phyloP scores from a whole-genome alignment of 2,888 invertebrate species.

The Lochmaea crataegi region DNA sequence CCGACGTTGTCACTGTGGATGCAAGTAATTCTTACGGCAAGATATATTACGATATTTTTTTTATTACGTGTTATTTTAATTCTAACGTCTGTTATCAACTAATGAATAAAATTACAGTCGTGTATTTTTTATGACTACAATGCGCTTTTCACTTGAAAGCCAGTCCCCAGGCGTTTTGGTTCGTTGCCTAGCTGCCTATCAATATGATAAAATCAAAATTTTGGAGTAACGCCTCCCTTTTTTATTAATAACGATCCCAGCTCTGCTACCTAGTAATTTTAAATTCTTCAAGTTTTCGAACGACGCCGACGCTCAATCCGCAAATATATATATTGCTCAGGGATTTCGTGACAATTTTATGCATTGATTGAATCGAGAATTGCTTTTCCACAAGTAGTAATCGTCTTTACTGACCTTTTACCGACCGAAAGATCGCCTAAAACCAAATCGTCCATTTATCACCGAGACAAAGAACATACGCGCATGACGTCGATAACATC shows the following conservation, averaged over 20 bases:
- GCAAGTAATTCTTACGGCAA: not conserved
- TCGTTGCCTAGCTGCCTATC: too few relatives aligned
- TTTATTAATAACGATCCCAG: too few relatives aligned
- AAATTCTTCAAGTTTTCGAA: not conserved
- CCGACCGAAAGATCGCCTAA: slow-evolving; percentile 11
- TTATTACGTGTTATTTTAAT: not conserved
- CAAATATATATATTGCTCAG: not conserved
- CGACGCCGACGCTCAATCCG: too few relatives aligned
- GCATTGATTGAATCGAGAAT: slow-evolving; percentile 8
- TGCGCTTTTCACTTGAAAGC: too few relatives aligned
- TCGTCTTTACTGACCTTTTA: slow-evolving; percentile 11
- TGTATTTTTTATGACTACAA: too few relatives aligned
- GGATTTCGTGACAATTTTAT: not conserved
- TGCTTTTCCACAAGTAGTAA: slow-evolving; percentile 8
- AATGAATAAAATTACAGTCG: not conserved
- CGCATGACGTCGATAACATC: slow-evolving; percentile 42
- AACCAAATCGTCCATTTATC: slow-evolving; percentile 36
- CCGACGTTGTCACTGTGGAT: not conserved
- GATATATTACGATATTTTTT: not conserved
- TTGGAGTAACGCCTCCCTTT: too few relatives aligned
- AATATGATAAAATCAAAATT: too few relatives aligned
- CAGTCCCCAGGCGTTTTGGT: too few relatives aligned
- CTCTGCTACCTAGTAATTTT: too few relatives aligned
- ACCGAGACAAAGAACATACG: slow-evolving; percentile 41
- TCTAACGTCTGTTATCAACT: not conserved